Evolutionary conservation across 2,888 invertebrate genomes (phyloP).

Genomic region (Cancer borealis): DNA sequence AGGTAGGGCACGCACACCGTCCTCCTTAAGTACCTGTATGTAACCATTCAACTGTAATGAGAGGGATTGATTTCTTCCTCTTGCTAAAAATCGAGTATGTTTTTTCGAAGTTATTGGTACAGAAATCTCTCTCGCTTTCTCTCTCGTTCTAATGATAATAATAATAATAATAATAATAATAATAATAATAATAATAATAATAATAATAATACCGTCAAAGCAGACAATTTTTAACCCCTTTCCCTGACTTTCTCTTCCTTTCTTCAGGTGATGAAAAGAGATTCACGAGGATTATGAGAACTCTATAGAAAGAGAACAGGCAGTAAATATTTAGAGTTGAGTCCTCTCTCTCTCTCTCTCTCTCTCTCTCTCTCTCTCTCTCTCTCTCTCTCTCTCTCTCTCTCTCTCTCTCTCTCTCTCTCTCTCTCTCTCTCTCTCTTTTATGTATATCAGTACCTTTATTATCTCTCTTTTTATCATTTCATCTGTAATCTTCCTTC

Average conservation of each 20-base stretch:
- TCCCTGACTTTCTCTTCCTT: conserved; percentile 33
- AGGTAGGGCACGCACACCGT: too few relatives aligned
- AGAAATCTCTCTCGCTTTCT: background rate
- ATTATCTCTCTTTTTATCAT: background rate
- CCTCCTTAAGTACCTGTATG: background rate
- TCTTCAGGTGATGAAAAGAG: background rate
- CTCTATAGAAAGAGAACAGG: conserved; percentile 6
- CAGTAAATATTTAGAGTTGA: background rate
- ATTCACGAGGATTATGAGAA: background rate
- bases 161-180: background rate
- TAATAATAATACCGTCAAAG: too few relatives aligned
- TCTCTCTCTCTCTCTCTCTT: background rate
- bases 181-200: background rate
- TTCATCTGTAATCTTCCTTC: background rate
- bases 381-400: conserved; percentile 17
- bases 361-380: background rate
- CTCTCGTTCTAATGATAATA: background rate
- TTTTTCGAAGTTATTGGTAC: background rate
- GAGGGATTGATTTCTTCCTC: too few relatives aligned
- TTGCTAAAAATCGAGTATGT: background rate
- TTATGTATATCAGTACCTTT: background rate
- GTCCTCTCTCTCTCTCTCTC: background rate
- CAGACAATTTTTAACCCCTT: background rate
- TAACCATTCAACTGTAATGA: too few relatives aligned
- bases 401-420: background rate